Evolutionary conservation across 1,140 invertebrate species (phyloP).

Genomic region (Dendroctonus ponderosae): DNA sequence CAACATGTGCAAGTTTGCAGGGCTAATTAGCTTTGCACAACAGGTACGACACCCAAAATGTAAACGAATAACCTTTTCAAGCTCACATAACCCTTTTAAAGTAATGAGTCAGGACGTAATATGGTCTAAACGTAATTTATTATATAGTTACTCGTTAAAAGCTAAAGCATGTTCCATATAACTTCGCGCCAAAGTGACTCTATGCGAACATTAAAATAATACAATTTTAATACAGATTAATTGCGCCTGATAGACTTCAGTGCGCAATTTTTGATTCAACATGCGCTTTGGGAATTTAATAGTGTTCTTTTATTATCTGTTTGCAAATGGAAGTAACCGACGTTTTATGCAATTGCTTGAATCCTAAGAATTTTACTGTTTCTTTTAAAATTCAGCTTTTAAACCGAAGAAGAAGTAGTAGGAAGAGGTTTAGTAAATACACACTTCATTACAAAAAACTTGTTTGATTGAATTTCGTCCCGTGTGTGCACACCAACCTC

Average conservation of each 20-base stretch:
- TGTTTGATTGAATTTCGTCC: too few species aligned
- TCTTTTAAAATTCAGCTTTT: too few species aligned
- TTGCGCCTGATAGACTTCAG: constrained; percentile 19
- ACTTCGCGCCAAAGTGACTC: constrained; percentile 23
- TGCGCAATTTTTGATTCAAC: constrained; percentile 8
- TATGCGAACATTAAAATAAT: constrained; percentile 30
- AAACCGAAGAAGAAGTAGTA: too few species aligned
- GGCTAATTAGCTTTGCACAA: too few species aligned
- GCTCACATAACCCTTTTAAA: constrained; percentile 28
- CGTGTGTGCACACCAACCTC: too few species aligned
- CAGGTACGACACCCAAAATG: constrained; percentile 8
- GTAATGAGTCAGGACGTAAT: constrained; percentile 25
- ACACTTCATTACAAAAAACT: too few species aligned
- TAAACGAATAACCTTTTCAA: constrained; percentile 22
- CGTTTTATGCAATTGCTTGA: too few species aligned
- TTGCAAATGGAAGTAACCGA: too few species aligned
- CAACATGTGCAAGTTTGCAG: too few species aligned
- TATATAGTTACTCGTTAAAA: constrained; percentile 35
- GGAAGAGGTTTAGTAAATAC: too few species aligned
- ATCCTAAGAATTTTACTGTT: too few species aligned
- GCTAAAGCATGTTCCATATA: constrained; percentile 32
- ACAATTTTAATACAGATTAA: constrained; percentile 30
- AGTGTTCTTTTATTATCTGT: too few species aligned
- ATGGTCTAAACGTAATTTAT: constrained; percentile 34
- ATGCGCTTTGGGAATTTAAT: not conserved